phyloP scores from a whole-genome alignment of 1,140 invertebrate species.

The Zaprionus africanus region DNA sequence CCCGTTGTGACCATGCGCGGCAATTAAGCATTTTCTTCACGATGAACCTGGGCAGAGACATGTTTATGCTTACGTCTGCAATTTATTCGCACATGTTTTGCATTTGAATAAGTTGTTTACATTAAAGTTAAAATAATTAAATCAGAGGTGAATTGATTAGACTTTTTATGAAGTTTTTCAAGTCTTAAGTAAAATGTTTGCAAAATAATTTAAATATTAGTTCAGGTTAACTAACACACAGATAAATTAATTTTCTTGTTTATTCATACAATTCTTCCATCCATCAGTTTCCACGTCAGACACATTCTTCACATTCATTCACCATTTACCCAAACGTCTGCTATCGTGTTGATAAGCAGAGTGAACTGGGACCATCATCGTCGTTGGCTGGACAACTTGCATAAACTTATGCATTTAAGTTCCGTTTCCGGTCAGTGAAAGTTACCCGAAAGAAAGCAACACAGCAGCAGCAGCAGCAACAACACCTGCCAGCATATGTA shows the following conservation, averaged over 20 bases:
- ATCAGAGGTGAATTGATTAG: too few species aligned
- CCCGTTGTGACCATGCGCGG: slow-evolving; percentile 14
- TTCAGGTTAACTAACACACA: neutral
- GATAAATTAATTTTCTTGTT: neutral
- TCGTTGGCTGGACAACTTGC: slow-evolving; percentile 35
- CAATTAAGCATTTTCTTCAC: neutral
- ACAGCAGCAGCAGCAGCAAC: slow-evolving; percentile 23
- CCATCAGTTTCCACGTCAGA: neutral
- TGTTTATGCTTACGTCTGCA: neutral
- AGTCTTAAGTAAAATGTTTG: neutral
- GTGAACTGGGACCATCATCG: slow-evolving; percentile 5
- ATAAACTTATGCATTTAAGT: slow-evolving; percentile 79
- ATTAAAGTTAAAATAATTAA: neutral
- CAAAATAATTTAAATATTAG: neutral
- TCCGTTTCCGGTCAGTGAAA: slow-evolving; percentile 80
- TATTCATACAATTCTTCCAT: neutral
- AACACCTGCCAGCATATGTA: slow-evolving; percentile 58
- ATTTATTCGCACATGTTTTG: neutral
- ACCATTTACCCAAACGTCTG: slow-evolving; percentile 14
- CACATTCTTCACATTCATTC: slow-evolving; percentile 15
- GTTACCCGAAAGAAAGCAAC: slow-evolving; percentile 66
- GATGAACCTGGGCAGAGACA: neutral
- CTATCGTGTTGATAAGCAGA: slow-evolving; percentile 58
- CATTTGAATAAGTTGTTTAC: neutral
- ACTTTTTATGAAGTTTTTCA: neutral